phyloP scores from a whole-genome alignment of 2,797 vertebrate genomes.

The Molossus alvarezi region DNA sequence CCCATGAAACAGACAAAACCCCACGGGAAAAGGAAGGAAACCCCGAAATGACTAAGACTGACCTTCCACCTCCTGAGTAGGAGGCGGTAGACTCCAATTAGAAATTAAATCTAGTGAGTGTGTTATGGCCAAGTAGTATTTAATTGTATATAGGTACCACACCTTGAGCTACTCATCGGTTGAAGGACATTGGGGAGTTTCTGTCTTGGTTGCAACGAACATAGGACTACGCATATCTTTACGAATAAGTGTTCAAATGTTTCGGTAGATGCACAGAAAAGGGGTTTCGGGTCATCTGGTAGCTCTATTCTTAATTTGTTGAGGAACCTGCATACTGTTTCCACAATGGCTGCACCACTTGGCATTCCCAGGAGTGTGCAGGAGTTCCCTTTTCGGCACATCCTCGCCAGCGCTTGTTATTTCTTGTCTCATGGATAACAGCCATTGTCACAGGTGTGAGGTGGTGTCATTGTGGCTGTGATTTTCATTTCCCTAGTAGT shows the following conservation, averaged over 20 bases:
- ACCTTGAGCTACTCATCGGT: neutral
- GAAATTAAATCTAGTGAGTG: constrained; percentile 16
- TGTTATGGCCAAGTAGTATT: neutral
- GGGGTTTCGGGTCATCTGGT: neutral
- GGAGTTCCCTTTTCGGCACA: neutral
- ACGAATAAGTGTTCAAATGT: neutral
- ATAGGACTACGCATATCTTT: neutral
- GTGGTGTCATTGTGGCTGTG: neutral
- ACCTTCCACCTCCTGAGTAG: neutral
- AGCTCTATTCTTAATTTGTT: neutral
- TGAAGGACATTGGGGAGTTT: neutral
- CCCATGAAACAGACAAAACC: neutral
- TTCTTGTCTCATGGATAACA: neutral
- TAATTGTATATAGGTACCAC: neutral
- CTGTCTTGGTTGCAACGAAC: neutral
- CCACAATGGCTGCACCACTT: neutral
- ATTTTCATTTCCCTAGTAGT: neutral
- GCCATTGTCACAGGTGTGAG: neutral
- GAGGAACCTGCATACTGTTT: neutral
- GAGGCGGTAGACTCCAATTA: neutral
- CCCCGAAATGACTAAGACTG: neutral
- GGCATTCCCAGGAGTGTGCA: neutral
- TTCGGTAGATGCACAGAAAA: neutral
- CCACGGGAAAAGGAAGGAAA: neutral
- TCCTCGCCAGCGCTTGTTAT: neutral